A percentile compares a stretch with the other conserved stretches of the same genome.
phyloP scores from a whole-genome alignment of 2,888 invertebrate genomes.

The Ochropleura plecta region DNA sequence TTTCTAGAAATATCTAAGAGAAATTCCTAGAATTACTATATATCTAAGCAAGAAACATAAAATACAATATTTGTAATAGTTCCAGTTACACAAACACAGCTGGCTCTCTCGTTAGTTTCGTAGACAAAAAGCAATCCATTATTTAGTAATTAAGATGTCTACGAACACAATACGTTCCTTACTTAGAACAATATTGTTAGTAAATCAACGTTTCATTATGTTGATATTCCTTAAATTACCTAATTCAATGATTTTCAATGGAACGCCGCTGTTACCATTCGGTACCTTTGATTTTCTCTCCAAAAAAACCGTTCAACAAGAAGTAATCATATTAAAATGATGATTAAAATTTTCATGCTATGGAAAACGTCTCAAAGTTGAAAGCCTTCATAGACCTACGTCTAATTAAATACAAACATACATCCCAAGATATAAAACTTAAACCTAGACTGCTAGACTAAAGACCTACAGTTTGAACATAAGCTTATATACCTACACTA shows the following conservation, averaged over 20 bases:
- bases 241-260: not conserved
- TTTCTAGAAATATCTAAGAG: too few relatives aligned
- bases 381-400: not conserved
- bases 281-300: too few relatives aligned
- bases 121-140: slow-evolving; percentile 31
- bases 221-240: not conserved
- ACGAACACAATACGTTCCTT: slow-evolving; percentile 34
- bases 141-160: slow-evolving; percentile 35
- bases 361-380: not conserved
- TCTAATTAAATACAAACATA: not conserved
- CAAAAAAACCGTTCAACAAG: too few relatives aligned
- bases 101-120: slow-evolving; percentile 30
- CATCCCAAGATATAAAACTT: not conserved
- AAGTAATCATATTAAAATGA: not conserved
- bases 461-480: slow-evolving; percentile 5
- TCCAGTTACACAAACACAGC: slow-evolving; percentile 6
- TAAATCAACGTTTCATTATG: slow-evolving; percentile 4
- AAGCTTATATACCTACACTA: not conserved
- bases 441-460: not conserved
- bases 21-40: slow-evolving; percentile 3
- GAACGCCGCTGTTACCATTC: too few relatives aligned
- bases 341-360: not conserved
- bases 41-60: slow-evolving; percentile 22
- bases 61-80: slow-evolving; percentile 9
- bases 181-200: slow-evolving; percentile 4